Evolutionary conservation across 1,140 invertebrate genomes (phyloP).

Genomic region (Drosophila sulfurigaster): DNA sequence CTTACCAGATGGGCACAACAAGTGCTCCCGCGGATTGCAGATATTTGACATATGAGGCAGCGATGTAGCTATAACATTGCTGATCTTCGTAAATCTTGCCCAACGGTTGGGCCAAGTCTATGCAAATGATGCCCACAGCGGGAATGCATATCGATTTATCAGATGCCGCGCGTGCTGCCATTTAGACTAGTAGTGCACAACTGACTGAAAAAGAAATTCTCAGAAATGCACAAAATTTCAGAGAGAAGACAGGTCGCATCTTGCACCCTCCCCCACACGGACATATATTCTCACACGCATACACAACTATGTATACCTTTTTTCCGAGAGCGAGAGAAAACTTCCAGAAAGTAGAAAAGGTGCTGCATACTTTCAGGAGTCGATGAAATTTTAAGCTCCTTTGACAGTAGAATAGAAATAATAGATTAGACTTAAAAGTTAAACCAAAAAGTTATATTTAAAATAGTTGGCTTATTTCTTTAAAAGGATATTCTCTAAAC

Average conservation of each 20-base stretch:
- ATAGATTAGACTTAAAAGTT: not conserved
- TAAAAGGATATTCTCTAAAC: no score
- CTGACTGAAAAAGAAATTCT: not conserved
- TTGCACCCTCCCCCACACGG: not conserved
- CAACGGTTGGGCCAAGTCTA: conserved; percentile 86
- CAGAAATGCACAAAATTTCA: not conserved
- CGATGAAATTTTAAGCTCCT: not conserved
- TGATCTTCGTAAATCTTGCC: conserved; percentile 84
- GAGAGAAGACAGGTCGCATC: not conserved
- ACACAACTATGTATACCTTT: not conserved
- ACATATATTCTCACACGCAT: not conserved
- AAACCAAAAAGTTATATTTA: not conserved
- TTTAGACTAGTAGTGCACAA: not conserved
- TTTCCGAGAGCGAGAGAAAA: not conserved
- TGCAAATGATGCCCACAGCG: conserved; percentile 88
- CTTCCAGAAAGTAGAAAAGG: not conserved
- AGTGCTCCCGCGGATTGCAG: conserved; percentile 92
- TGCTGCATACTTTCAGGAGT: conserved; percentile 21
- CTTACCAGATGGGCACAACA: conserved; percentile 93
- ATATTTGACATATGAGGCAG: conserved; percentile 94
- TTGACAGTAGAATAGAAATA: not conserved
- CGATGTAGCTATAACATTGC: conserved; percentile 89
- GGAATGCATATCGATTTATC: conserved; percentile 61
- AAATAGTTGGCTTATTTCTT: not conserved
- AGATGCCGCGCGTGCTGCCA: not conserved